These are phyloP conservation scores for Grus americana DNA, from an alignment of 2,113 vertebrate species.

Conservation along the genomic window DNA sequence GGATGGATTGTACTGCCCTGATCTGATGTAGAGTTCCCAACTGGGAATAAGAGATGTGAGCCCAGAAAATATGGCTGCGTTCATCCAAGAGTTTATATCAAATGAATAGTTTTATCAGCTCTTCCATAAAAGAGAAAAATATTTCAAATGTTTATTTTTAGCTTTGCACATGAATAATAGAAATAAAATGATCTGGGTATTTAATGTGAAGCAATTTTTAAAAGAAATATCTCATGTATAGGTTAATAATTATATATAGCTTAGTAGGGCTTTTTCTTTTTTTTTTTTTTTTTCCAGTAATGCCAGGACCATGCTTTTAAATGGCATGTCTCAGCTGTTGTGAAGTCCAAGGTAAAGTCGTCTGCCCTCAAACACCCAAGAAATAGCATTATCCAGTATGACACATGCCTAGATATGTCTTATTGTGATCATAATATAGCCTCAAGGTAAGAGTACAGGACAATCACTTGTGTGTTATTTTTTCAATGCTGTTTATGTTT, in stretches of 20 bases:
- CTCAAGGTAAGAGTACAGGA: slow-evolving; percentile 58
- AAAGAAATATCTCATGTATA: neutral
- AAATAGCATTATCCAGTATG: slow-evolving; percentile 66
- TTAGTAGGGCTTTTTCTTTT: neutral
- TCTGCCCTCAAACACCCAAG: slow-evolving; percentile 62
- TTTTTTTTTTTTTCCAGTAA: slow-evolving; percentile 7
- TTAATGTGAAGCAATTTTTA: neutral
- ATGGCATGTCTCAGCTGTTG: slow-evolving; percentile 40
- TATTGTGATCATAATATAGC: slow-evolving; percentile 62
- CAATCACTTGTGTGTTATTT: slow-evolving; percentile 40
- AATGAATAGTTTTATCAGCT: neutral
- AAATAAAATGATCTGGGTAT: neutral
- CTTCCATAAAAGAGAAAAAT: slow-evolving; percentile 44
- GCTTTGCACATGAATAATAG: neutral
- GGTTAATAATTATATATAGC: neutral
- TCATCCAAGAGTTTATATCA: neutral
- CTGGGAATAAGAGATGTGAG: neutral
- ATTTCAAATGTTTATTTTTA: slow-evolving; percentile 36
- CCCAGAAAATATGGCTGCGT: neutral
- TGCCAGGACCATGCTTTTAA: neutral
- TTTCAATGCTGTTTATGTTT: slow-evolving; percentile 48
- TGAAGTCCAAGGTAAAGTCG: slow-evolving; percentile 23
- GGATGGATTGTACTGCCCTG: neutral
- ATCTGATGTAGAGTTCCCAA: neutral
- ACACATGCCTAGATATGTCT: slow-evolving; percentile 69